Percentiles rank a stretch among this genome's conserved stretches.
phyloP scores from a whole-genome alignment of 2,797 vertebrate genomes.

The Xenops minutus region DNA sequence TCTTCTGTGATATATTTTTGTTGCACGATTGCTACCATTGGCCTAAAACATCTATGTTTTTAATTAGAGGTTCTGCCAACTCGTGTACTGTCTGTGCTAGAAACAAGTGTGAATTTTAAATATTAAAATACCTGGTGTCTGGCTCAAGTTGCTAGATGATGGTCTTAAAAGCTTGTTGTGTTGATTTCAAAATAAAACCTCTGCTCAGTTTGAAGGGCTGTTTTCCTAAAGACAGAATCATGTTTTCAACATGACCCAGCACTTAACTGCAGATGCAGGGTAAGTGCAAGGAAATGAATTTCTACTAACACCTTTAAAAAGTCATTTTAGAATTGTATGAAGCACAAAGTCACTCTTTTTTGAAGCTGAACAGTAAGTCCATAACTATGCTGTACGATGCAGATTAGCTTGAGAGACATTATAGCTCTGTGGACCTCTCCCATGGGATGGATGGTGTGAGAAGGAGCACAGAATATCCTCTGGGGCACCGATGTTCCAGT shows the following conservation, averaged over 20 bases:
- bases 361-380: background rate
- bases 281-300: background rate
- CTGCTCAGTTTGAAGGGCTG: background rate
- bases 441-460: background rate
- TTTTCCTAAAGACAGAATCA: background rate
- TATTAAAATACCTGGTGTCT: background rate
- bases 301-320: background rate
- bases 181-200: slow-evolving; percentile 2
- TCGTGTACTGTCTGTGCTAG: slow-evolving; percentile 59
- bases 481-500: background rate
- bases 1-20: slow-evolving; percentile 37
- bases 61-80: slow-evolving; percentile 58
- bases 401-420: background rate
- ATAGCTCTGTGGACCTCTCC: background rate
- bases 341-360: background rate
- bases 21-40: slow-evolving; percentile 59
- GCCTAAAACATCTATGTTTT: background rate
- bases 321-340: background rate
- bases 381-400: background rate
- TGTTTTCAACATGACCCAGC: background rate
- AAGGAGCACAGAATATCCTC: background rate
- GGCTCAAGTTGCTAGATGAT: background rate
- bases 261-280: background rate
- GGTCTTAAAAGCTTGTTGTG: background rate
- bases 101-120: slow-evolving; percentile 67